Evolutionary conservation across 2,113 vertebrate genomes (phyloP).

Genomic region (Cricetomys ansorgei): DNA sequence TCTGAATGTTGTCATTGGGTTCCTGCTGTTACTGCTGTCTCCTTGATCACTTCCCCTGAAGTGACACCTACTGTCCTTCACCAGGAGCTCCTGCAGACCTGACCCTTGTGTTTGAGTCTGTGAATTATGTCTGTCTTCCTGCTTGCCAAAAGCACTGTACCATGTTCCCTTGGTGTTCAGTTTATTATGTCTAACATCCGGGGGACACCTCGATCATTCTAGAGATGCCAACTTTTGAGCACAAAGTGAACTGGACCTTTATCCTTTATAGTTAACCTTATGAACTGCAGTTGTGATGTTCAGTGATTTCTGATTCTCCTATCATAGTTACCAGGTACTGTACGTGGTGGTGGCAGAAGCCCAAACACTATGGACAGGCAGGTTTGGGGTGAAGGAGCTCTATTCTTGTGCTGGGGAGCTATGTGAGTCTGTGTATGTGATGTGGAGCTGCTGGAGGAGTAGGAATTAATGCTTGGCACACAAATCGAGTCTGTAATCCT

Average conservation of each 20-base stretch:
- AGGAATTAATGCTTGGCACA: neutral
- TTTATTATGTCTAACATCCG: neutral
- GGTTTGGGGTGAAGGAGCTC: neutral
- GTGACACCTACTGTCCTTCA: neutral
- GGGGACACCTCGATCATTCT: neutral
- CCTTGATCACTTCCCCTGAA: neutral
- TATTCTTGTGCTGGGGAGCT: neutral
- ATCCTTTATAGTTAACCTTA: neutral
- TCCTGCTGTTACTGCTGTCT: neutral
- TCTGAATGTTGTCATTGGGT: neutral
- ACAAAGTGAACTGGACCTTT: neutral
- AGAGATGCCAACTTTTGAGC: neutral
- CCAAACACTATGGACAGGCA: neutral
- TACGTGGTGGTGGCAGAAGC: no score
- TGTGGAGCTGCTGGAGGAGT: neutral
- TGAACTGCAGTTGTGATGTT: neutral
- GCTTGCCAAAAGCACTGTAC: neutral
- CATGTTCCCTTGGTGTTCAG: neutral
- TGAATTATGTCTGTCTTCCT: neutral
- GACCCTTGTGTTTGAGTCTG: neutral
- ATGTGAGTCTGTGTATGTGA: neutral
- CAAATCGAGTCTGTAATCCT: neutral
- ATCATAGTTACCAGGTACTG: neutral
- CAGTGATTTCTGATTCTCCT: neutral
- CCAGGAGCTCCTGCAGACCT: neutral